phyloP scores from a whole-genome alignment of 1,140 invertebrate genomes.

The Scaptodrosophila lebanonensis region DNA sequence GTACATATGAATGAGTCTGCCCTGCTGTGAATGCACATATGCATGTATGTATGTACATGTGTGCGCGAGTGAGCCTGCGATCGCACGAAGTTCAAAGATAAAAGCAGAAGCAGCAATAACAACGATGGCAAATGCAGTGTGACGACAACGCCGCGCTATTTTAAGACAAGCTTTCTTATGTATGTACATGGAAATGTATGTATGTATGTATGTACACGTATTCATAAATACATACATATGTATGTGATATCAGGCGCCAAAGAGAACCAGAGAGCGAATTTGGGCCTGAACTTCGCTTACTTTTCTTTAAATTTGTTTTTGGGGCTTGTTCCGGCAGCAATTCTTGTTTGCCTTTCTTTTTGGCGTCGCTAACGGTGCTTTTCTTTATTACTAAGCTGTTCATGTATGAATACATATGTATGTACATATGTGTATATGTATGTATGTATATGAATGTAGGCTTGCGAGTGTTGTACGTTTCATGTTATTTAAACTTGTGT shows the following conservation, averaged over 20 bases:
- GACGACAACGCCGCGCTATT: slow-evolving; percentile 3
- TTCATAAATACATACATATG: too few species aligned
- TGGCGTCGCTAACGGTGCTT: slow-evolving; percentile 69
- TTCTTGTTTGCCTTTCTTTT: slow-evolving; percentile 35
- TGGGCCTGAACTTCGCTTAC: slow-evolving; percentile 38
- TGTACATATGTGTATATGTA: background rate
- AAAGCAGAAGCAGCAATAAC: slow-evolving; percentile 31
- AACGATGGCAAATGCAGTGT: slow-evolving; percentile 4
- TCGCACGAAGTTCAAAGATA: slow-evolving; percentile 37
- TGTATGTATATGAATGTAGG: too few species aligned
- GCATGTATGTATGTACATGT: slow-evolving; percentile 25
- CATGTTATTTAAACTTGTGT: too few species aligned
- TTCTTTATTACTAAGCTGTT: slow-evolving; percentile 49
- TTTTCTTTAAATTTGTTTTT: slow-evolving; percentile 19
- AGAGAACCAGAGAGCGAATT: slow-evolving; percentile 11
- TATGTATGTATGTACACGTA: too few species aligned
- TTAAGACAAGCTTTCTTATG: background rate
- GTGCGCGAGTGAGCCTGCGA: slow-evolving; percentile 9
- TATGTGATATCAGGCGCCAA: too few species aligned
- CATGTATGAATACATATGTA: too few species aligned
- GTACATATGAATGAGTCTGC: too few species aligned
- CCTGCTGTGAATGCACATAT: too few species aligned
- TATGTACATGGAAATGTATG: too few species aligned
- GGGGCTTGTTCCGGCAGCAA: too few species aligned
- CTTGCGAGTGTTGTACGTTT: too few species aligned